Evolutionary conservation across 2,797 vertebrate genomes (phyloP), one percentile per base, ranked within the genome.

Genomic region (Tapirus indicus): DNA sequence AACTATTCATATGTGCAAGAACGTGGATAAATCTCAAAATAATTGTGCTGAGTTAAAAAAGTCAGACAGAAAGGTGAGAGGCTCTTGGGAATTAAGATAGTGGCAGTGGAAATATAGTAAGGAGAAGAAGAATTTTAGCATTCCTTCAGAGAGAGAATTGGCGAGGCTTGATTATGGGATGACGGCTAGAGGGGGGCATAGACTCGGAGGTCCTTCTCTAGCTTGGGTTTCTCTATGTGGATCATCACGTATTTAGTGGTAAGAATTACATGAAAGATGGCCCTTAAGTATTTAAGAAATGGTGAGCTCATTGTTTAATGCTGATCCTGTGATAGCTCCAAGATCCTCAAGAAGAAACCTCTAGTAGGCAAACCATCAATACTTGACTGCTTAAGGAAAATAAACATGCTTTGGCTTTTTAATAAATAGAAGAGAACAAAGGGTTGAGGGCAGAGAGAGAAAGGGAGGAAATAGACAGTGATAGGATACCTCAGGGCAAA

Each of bases 31-130:
- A 38, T 88, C 41, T 93, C 78, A 91, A 41, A 72, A n/a, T 82
- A 88, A 90, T 68, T 66, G 32, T 12, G 6, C 38, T 84, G 35
- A 93, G 20, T 95, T 95, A 88, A 79, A 58, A 14, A 88, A 93
- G 41, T 82, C 21, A 17, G n/a, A 47, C 32, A 75, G 52, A 62
- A 56, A 69, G 12, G 0, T 47, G n/a, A 20, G 49, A 93, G 35
- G 49, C 49, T 88, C 21, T 87, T 52, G 62, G 16, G 38, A 88
- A 94, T 23, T 75, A 71, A 54, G 23, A 6, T 38, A 20, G 27
- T 18, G 71, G 38, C 14, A 29, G 16, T 58, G 35, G 38, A 21
- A 52, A 6, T 7, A 38, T 5, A 52, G 47, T 79, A 25, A 88
- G 6, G 69, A 84, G 25, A 95, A 27, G 38, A 89, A 89, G 38